phyloP scores from a whole-genome alignment of 2,888 invertebrate species.

The Eueremaeus valkanovi region DNA sequence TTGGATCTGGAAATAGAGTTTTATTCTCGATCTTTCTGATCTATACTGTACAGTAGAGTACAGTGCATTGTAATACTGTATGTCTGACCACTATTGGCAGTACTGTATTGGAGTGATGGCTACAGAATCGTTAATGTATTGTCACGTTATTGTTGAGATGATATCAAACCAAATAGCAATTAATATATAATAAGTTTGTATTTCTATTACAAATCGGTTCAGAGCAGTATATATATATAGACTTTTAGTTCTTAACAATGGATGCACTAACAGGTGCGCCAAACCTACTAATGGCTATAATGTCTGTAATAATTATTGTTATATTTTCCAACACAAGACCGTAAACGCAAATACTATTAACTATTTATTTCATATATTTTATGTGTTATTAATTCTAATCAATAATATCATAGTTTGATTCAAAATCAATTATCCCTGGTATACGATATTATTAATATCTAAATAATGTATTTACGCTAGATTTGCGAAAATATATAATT shows the following conservation, averaged over 20 bases:
- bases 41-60: too few species aligned
- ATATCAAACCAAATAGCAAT: background rate
- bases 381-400: background rate
- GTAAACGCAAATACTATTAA: background rate
- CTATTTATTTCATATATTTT: background rate
- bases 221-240: background rate
- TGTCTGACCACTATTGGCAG: too few species aligned
- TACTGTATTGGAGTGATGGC: too few species aligned
- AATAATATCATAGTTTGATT: background rate
- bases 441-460: too few species aligned
- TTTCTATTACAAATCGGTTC: background rate
- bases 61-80: background rate
- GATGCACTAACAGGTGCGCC: slow-evolving; percentile 8
- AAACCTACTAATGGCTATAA: background rate
- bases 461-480: too few species aligned
- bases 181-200: background rate
- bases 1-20: background rate
- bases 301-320: background rate
- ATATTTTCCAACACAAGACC: background rate
- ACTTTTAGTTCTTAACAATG: background rate
- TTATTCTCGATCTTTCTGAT: background rate
- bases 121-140: background rate
- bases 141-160: slow-evolving; percentile 3
- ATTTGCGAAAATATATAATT: too few species aligned
- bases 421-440: too few species aligned